Conservation (phyloP, 2,888 invertebrate species). For the Desoria tigrina region DNA sequence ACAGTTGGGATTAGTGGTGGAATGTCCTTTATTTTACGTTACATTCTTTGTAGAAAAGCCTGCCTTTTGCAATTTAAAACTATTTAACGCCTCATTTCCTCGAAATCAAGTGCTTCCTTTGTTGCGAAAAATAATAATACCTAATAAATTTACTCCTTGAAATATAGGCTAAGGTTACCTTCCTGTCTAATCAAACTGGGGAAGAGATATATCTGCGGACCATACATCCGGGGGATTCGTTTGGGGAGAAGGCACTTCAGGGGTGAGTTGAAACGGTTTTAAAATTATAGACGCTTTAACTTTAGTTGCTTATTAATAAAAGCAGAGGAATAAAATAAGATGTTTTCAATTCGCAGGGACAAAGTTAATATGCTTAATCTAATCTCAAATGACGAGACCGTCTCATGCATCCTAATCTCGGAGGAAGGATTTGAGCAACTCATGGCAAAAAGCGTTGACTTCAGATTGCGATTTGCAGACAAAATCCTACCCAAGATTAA, state of each 20-base stretch:
- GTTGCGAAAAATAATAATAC: no score
- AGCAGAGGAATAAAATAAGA: background rate
- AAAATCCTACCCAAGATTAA: background rate
- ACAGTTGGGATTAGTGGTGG: background rate
- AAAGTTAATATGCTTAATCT: conserved; percentile 17
- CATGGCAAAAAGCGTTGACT: conserved; percentile 13
- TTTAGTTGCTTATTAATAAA: background rate
- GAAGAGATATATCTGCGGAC: conserved; percentile 90
- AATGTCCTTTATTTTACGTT: no score
- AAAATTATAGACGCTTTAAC: background rate
- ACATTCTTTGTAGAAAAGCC: no score
- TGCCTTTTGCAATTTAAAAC: no score
- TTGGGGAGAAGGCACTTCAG: conserved; percentile 89
- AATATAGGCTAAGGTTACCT: conserved; percentile 81
- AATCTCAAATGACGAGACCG: conserved; percentile 7
- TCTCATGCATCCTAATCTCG: conserved; percentile 2
- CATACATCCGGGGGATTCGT: conserved; percentile 91
- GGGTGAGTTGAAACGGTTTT: conserved; percentile 63
- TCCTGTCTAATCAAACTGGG: conserved; percentile 62
- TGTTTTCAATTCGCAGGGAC: conserved; percentile 5
- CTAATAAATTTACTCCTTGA: no score
- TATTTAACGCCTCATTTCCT: no score
- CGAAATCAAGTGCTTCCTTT: no score
- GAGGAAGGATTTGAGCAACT: conserved; percentile 17
- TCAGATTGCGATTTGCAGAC: background rate